phyloP scores from a whole-genome alignment of 2,888 invertebrate species.

The Isotomurus palustris region DNA sequence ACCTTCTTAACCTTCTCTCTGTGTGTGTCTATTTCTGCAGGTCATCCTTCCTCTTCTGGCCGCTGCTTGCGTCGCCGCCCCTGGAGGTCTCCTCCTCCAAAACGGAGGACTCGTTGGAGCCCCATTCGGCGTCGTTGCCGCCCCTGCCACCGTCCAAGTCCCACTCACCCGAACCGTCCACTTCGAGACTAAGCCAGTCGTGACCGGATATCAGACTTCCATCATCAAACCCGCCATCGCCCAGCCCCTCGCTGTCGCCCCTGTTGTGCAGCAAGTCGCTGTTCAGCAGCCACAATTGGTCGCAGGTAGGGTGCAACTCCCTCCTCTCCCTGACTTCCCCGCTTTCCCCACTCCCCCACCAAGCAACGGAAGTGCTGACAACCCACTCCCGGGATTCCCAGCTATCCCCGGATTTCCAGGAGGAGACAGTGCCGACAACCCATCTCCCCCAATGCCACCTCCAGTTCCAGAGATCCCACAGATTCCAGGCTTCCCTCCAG shows the following conservation, averaged over 20 bases:
- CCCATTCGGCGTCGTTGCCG: slow-evolving; percentile 1
- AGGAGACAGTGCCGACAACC: neutral
- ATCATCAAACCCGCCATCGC: slow-evolving; percentile 49
- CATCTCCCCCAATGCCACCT: neutral
- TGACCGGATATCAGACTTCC: slow-evolving; percentile 49
- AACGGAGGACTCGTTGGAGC: neutral
- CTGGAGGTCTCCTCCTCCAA: slow-evolving; percentile 13
- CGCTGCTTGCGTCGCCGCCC: slow-evolving; percentile 33
- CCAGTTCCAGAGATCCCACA: slow-evolving; percentile 10
- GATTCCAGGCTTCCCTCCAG: slow-evolving; percentile 1
- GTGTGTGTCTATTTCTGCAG: too few species aligned
- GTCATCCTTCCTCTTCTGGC: slow-evolving; percentile 41
- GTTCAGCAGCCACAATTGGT: slow-evolving; percentile 19
- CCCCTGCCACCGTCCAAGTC: slow-evolving; percentile 27
- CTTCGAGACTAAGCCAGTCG: slow-evolving; percentile 49
- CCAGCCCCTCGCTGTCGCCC: slow-evolving; percentile 9
- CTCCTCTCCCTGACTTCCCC: slow-evolving; percentile 8
- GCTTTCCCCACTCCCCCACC: slow-evolving; percentile 27
- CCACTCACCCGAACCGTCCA: slow-evolving; percentile 43
- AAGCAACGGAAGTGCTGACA: slow-evolving; percentile 2
- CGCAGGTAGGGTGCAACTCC: slow-evolving; percentile 5
- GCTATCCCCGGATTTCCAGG: slow-evolving; percentile 5
- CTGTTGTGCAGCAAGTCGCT: slow-evolving; percentile 35
- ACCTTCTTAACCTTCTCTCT: too few species aligned
- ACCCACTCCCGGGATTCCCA: neutral